Evolutionary conservation across 2,888 invertebrate genomes (phyloP).

Genomic region (Antheraea yamamai): DNA sequence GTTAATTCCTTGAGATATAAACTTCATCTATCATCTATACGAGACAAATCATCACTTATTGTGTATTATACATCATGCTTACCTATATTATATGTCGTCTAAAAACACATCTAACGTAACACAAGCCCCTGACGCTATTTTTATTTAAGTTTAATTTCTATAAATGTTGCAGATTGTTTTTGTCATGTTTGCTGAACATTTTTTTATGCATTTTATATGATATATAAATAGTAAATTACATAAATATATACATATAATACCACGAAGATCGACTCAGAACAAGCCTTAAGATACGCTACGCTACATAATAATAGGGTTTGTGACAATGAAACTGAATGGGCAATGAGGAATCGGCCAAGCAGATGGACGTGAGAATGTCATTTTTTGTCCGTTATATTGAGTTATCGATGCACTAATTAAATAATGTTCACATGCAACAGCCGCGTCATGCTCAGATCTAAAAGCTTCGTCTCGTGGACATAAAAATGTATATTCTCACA

Average conservation of each 20-base stretch:
- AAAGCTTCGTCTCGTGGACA: conserved; percentile 23
- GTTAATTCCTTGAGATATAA: conserved; percentile 33
- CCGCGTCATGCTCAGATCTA: conserved; percentile 30
- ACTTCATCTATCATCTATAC: conserved; percentile 58
- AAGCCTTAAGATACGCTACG: conserved; percentile 25
- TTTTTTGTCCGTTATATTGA: conserved; percentile 31
- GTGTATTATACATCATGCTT: conserved; percentile 67
- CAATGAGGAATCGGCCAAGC: conserved; percentile 43
- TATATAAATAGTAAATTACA: conserved; percentile 3
- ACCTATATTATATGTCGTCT: conserved; percentile 54
- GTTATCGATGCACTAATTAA: conserved; percentile 20
- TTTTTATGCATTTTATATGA: conserved; percentile 34
- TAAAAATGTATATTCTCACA: conserved; percentile 36
- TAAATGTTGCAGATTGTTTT: conserved; percentile 17
- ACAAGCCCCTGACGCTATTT: conserved; percentile 29
- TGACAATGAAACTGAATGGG: conserved; percentile 25
- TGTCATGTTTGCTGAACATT: conserved; percentile 11
- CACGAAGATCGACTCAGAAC: conserved; percentile 19
- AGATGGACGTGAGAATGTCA: conserved; percentile 40
- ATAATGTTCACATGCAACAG: conserved; percentile 30
- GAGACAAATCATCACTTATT: conserved; percentile 54
- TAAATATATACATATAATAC: conserved; percentile 36
- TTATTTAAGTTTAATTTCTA: conserved; percentile 19
- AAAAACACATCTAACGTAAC: conserved; percentile 57
- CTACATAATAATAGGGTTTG: conserved; percentile 21